Base-by-base conservation (phyloP, 2,888 invertebrate species). In the Stenurella melanura region DNA sequence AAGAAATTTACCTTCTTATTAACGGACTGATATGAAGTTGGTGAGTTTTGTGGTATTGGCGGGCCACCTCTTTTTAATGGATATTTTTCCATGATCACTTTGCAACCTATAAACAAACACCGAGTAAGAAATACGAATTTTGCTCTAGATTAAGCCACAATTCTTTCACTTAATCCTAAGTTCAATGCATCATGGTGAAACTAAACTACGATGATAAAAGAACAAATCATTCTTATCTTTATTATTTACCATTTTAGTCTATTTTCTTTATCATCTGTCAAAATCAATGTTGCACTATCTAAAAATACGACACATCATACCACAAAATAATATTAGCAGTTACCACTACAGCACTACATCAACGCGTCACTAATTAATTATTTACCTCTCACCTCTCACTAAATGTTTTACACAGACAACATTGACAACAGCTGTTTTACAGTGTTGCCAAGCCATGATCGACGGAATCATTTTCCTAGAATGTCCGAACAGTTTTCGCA, bases 11-110 rank as follows among this genome's bases (percentile, higher is more conserved):
- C 92, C 92, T 93, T 92, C 89, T 92, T 92, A 87, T 90, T 90
- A 83, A 92, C 92, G 80, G 93, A 91, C 88, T 93, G 93, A 89
- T 93, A 93, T 80, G 91, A 90, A n/a, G 75, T 76, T 73, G 92
- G 90, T 83, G 91, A 90, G 86, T 89, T 90, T 83, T 90, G 91
- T 83, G 91, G 90, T 83, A 90, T 89, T 84, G 91, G 89, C 77
- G 87, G 84, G 83, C 90, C 90, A 85, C 92, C 92, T 81, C 86
- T 85, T 90, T 93, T 94, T 88, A 94, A 90, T 88, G 94, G 94
- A 90, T 92, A 93, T 90, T 93, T 94, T 92, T 94, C 94, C 94
- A 94, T 94, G 86, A 88, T 88, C 86, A 88, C 82, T 80, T 83
- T 81, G 77, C 83, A 79, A 86, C 85, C 87, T 87, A 82, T 67